phyloP scores from a whole-genome alignment of 1,140 invertebrate species.

The Apis cerana region DNA sequence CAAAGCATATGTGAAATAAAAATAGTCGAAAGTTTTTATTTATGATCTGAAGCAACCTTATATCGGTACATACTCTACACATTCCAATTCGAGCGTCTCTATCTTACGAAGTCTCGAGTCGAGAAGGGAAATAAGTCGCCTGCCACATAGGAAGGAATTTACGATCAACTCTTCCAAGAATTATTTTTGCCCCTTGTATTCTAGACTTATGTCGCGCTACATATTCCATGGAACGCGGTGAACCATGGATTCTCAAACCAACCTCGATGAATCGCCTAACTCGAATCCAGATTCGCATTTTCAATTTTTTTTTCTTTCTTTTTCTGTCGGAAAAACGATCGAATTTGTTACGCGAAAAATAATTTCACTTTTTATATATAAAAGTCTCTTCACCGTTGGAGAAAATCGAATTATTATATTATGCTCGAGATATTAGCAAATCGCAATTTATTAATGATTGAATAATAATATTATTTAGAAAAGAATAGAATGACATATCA shows the following conservation, averaged over 20 bases:
- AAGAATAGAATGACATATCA: too few species aligned
- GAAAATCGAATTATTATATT: too few species aligned
- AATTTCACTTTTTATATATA: not conserved
- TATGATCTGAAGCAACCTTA: not conserved
- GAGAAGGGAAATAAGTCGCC: not conserved
- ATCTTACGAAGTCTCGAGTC: not conserved
- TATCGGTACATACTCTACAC: too few species aligned
- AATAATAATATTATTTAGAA: too few species aligned
- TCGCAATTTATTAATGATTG: too few species aligned
- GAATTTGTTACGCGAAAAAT: not conserved
- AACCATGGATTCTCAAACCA: conserved; percentile 26
- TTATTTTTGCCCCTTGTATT: conserved; percentile 24
- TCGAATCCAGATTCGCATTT: conserved; percentile 6
- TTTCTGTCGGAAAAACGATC: not conserved
- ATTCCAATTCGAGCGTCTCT: not conserved
- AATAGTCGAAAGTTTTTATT: not conserved
- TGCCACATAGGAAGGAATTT: not conserved
- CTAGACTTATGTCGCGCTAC: not conserved
- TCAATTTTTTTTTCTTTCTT: too few species aligned
- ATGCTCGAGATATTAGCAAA: too few species aligned
- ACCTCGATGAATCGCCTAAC: conserved; percentile 15
- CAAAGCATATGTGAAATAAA: not conserved
- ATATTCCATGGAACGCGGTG: conserved; percentile 2
- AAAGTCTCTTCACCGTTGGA: too few species aligned
- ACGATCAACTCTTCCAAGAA: conserved; percentile 7